Evolutionary conservation across 2,797 vertebrate species (phyloP).

Genomic region (Syngnathus acus): DNA sequence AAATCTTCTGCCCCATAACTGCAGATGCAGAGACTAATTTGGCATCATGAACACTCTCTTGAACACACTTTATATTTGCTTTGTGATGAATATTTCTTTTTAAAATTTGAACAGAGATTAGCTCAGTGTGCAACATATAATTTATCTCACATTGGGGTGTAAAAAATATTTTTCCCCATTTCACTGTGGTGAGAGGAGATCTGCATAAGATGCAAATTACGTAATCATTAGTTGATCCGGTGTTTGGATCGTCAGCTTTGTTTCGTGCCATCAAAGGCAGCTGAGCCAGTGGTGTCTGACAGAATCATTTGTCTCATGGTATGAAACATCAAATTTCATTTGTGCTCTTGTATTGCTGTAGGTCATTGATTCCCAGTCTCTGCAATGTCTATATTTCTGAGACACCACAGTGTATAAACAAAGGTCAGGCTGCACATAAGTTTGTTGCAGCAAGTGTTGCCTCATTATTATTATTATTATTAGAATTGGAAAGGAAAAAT

Average conservation of each 20-base stretch:
- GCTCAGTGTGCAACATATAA: no score
- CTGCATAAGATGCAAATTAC: slow-evolving; percentile 12
- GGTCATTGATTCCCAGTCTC: slow-evolving; percentile 14
- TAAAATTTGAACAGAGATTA: no score
- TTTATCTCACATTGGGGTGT: neutral
- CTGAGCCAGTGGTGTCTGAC: slow-evolving; percentile 28
- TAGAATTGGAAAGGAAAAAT: slow-evolving; percentile 3
- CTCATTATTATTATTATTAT: slow-evolving; percentile 27
- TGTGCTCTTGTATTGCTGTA: slow-evolving; percentile 19
- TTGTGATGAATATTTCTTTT: no score
- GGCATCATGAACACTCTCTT: neutral
- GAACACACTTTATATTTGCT: neutral
- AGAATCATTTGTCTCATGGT: slow-evolving; percentile 35
- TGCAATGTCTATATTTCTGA: slow-evolving; percentile 41
- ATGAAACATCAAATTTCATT: slow-evolving; percentile 45
- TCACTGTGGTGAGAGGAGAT: neutral
- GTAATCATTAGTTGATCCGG: slow-evolving; percentile 35
- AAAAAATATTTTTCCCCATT: neutral
- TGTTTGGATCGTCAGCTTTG: slow-evolving; percentile 35
- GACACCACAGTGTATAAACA: slow-evolving; percentile 15
- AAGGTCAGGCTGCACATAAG: slow-evolving; percentile 19
- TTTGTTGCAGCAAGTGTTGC: slow-evolving; percentile 16
- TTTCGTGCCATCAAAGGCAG: slow-evolving; percentile 45
- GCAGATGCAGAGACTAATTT: neutral
- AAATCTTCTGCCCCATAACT: neutral